Conservation (phyloP, 2,113 vertebrate genomes). For the Ceratotherium simum region DNA sequence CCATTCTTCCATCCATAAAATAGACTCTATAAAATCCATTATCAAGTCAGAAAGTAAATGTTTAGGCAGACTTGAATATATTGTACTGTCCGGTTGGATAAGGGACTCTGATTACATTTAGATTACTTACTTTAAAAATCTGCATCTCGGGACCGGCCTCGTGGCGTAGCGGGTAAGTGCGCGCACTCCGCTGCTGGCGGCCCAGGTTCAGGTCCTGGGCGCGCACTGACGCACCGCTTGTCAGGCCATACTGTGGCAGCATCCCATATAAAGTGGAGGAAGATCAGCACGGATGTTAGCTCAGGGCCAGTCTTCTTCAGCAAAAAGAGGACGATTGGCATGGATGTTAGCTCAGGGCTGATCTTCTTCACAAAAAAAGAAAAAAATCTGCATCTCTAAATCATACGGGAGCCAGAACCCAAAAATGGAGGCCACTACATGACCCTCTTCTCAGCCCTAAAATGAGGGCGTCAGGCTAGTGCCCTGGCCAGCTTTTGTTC, state of each 20-base stretch:
- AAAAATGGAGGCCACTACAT: background rate
- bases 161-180: too few species aligned
- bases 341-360: too few species aligned
- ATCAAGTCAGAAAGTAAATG: conserved; percentile 19
- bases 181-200: too few species aligned
- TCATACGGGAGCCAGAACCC: background rate
- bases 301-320: too few species aligned
- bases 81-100: background rate
- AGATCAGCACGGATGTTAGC: too few species aligned
- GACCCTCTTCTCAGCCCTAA: background rate
- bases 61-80: background rate
- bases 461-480: background rate
- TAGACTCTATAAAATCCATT: background rate
- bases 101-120: background rate
- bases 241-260: too few species aligned
- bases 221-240: too few species aligned
- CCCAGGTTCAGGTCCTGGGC: too few species aligned
- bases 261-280: too few species aligned
- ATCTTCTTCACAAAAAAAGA: too few species aligned
- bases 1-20: background rate
- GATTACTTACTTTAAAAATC: background rate
- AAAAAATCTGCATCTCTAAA: background rate
- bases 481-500: background rate
- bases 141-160: background rate
- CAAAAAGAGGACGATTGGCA: too few species aligned